Evolutionary conservation across 2,797 vertebrate species (phyloP), one percentile per base, ranked within the genome.

Genomic region (Sebastiscus tertius): DNA sequence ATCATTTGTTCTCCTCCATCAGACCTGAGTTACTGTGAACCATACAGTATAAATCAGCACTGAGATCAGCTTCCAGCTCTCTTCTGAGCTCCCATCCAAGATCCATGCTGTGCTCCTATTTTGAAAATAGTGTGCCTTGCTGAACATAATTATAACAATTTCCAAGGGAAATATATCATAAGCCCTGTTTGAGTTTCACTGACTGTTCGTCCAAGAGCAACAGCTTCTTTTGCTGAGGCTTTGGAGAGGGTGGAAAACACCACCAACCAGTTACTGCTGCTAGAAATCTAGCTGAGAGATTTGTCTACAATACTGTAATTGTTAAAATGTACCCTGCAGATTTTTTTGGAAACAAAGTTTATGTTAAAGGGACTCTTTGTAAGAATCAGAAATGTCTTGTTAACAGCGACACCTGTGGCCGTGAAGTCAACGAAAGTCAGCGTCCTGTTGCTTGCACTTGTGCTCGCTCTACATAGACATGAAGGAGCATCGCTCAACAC

Each of bases 31-130:
- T 22, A 6, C 63, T 13, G 12, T 42, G 55, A 54, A 55, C 49
- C n/a, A 2, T 1, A 8, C 55, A 3, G 27, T 26, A 49, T 72
- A 82, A 87, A 85, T 82, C 78, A 71, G 59, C 20, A 1, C 20
- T 1, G 18, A 54, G 13, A 27, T 10, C n/a, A 4, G 13, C 22
- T 56, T 59, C 24, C 66, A 71, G 31, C 66, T 69, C 64, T 3
- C 31, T 63, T 62, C 49, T 1, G 9, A 72, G 60, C 52, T 83
- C 24, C 73, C 12, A 7, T 77, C 81, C 62, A 67, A 66, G 33
- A 72, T 24, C 22, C 71, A 77, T 4, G 52, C 54, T 67, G 39
- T 27, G 63, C 73, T 83, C 69, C 77, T 59, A 55, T 61, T 76
- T 75, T 69, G 2, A 64, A 72, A 85, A 59, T 2, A 18, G 39